phyloP scores from a whole-genome alignment of 1,140 invertebrate genomes.

The Tetramorium alpestre region DNA sequence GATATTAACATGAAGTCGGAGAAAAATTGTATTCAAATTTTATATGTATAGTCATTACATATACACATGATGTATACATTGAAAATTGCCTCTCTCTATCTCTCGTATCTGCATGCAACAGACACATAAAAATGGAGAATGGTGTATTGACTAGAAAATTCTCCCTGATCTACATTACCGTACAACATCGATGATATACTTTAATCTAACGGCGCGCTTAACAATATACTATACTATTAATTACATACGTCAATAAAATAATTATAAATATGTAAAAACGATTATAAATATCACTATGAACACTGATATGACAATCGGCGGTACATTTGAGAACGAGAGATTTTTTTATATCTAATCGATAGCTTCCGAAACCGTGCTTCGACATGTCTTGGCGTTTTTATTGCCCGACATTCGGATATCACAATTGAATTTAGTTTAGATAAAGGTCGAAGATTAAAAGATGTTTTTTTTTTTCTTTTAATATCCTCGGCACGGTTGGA shows the following conservation, averaged over 20 bases:
- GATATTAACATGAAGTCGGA: background rate
- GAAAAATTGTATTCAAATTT: slow-evolving; percentile 25
- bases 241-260: slow-evolving; percentile 32
- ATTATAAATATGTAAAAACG: slow-evolving; percentile 37
- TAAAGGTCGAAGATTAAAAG: background rate
- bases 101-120: background rate
- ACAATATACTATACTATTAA: background rate
- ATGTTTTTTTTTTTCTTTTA: slow-evolving; percentile 9
- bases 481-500: slow-evolving; percentile 33
- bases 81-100: background rate
- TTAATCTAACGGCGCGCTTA: slow-evolving; percentile 31
- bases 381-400: background rate
- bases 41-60: slow-evolving; percentile 5
- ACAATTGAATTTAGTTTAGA: slow-evolving; percentile 40
- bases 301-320: background rate
- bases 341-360: slow-evolving; percentile 8
- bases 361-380: background rate
- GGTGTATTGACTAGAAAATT: slow-evolving; percentile 51
- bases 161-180: background rate
- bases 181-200: background rate
- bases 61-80: background rate
- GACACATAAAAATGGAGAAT: slow-evolving; percentile 21
- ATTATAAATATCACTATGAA: slow-evolving; percentile 26
- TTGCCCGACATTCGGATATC: slow-evolving; percentile 5
- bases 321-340: background rate